A percentile compares a stretch with the other conserved stretches of the same genome.
These are phyloP conservation scores for Calliopsis andreniformis DNA, from an alignment of 1,140 invertebrate species.

Conservation along the genomic window DNA sequence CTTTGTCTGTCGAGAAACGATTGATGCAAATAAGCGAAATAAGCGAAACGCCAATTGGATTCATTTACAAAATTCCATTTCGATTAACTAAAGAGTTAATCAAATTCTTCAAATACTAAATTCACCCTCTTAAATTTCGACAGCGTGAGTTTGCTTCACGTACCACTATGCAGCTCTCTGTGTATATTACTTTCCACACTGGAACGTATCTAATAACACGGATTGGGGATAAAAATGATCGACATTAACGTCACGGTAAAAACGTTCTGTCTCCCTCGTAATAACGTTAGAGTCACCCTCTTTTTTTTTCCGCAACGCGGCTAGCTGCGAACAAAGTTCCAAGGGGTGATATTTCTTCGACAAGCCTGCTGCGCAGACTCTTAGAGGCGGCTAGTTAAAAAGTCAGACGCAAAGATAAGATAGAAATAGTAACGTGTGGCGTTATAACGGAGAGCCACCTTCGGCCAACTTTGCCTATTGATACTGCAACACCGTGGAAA, in stretches of 20 bases:
- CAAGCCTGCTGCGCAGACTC: background rate
- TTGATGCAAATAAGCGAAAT: no score
- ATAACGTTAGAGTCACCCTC: background rate
- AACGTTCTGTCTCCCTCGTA: background rate
- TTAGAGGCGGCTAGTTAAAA: constrained; percentile 21
- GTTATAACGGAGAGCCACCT: constrained; percentile 39
- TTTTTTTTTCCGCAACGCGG: background rate
- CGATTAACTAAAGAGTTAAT: no score
- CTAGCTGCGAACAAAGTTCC: background rate
- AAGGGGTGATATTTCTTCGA: background rate
- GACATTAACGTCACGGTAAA: background rate
- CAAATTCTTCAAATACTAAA: no score
- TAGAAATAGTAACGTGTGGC: constrained; percentile 34
- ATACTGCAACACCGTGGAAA: constrained; percentile 66
- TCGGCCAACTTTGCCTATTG: constrained; percentile 55
- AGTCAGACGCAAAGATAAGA: constrained; percentile 13
- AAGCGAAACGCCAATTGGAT: no score
- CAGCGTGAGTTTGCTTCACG: no score
- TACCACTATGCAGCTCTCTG: no score
- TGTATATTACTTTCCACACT: no score
- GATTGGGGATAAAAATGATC: no score
- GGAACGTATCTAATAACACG: no score
- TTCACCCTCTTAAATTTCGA: no score
- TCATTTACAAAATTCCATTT: no score
- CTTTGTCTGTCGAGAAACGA: no score